Percentiles rank a stretch among this genome's conserved stretches.
phyloP scores from a whole-genome alignment of 2,888 invertebrate genomes.

The Baccha elongata region DNA sequence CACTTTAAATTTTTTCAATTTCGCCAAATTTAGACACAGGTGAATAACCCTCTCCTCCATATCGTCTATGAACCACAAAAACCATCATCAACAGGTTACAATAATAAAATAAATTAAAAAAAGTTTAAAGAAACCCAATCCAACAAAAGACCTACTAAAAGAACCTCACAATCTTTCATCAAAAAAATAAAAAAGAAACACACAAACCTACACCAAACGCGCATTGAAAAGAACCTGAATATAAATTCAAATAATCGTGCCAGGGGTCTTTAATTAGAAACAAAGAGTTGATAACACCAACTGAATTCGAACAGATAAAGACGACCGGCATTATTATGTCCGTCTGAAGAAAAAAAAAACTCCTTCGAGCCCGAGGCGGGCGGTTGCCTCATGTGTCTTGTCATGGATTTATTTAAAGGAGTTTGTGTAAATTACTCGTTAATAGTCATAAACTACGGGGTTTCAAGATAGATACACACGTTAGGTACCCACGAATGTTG shows the following conservation, averaged over 20 bases:
- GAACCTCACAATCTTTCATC: conserved; percentile 9
- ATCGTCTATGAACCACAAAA: conserved; percentile 45
- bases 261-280: conserved; percentile 68
- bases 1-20: not conserved
- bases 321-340: conserved; percentile 41
- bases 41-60: conserved; percentile 23
- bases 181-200: not conserved
- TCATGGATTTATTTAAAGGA: conserved; percentile 37
- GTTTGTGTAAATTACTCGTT: conserved; percentile 64
- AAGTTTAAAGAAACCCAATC: conserved; percentile 13
- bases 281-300: conserved; percentile 61
- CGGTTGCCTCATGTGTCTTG: not conserved
- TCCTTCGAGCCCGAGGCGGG: conserved; percentile 1
- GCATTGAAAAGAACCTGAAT: conserved; percentile 7
- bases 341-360: not conserved
- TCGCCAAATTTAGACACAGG: conserved; percentile 14
- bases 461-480: conserved; percentile 29
- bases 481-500: not conserved
- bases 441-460: conserved; percentile 59
- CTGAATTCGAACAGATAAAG: conserved; percentile 38
- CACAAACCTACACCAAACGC: not conserved
- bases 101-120: conserved; percentile 7
- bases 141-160: conserved; percentile 22
- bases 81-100: conserved; percentile 35
- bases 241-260: conserved; percentile 61